phyloP scores from a whole-genome alignment of 2,113 vertebrate genomes.

The Oplegnathus fasciatus region DNA sequence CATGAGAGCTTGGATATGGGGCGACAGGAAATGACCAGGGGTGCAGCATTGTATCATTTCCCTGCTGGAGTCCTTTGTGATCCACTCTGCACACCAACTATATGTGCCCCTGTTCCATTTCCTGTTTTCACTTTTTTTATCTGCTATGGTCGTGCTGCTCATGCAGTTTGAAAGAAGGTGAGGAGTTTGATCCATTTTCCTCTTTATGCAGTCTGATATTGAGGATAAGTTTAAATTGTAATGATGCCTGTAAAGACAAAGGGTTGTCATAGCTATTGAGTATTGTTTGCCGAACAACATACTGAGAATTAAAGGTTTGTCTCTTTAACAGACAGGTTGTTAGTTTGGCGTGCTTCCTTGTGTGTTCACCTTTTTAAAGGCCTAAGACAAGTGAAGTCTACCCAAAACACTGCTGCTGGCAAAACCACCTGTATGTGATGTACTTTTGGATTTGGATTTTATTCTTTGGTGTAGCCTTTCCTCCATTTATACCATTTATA shows the following conservation, averaged over 20 bases:
- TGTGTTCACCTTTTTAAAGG: too few species aligned
- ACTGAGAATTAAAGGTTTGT: background rate
- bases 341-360: background rate
- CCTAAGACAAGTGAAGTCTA: background rate
- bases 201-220: background rate
- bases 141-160: background rate
- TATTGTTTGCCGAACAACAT: background rate
- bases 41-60: constrained; percentile 51
- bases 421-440: too few species aligned
- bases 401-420: background rate
- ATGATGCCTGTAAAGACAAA: background rate
- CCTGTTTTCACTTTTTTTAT: constrained; percentile 57
- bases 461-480: too few species aligned
- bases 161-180: background rate
- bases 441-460: too few species aligned
- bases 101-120: constrained; percentile 63
- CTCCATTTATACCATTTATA: too few species aligned
- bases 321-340: background rate
- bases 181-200: background rate
- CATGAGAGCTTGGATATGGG: constrained; percentile 39
- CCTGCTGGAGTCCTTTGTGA: constrained; percentile 58
- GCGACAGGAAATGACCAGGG: constrained; percentile 66
- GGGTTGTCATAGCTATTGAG: background rate
- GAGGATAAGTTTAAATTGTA: background rate
- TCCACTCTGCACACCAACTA: constrained; percentile 31